Evolutionary conservation across 2,113 vertebrate species (phyloP).

Genomic region (Archocentrus centrarchus): DNA sequence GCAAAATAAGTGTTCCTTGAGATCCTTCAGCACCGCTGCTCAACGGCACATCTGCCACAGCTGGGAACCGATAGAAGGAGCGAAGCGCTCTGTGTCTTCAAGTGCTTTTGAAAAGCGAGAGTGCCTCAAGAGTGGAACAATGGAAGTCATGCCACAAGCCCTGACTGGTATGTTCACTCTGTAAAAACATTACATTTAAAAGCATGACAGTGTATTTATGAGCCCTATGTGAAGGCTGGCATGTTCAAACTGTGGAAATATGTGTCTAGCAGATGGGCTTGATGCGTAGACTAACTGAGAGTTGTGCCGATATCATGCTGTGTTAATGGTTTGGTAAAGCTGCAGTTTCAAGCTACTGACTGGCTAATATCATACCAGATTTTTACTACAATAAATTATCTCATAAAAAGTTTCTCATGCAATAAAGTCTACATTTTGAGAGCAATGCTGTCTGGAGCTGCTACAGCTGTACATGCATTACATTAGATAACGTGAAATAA

Average conservation of each 20-base stretch:
- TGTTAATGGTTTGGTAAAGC: background rate
- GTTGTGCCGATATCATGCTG: slow-evolving; percentile 2
- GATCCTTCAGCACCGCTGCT: slow-evolving; percentile 73
- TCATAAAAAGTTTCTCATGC: background rate
- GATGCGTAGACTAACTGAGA: background rate
- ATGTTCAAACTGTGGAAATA: slow-evolving; percentile 48
- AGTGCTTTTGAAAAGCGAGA: slow-evolving; percentile 48
- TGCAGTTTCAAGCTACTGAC: background rate
- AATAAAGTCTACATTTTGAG: background rate
- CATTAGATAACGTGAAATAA: background rate
- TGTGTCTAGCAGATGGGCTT: slow-evolving; percentile 23
- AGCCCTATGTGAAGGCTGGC: slow-evolving; percentile 8
- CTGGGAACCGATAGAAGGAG: slow-evolving; percentile 52
- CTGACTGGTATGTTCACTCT: slow-evolving; percentile 41
- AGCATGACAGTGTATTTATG: slow-evolving; percentile 12
- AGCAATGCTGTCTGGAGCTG: background rate
- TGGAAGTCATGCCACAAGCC: slow-evolving; percentile 42
- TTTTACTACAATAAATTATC: slow-evolving; percentile 1
- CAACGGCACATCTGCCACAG: slow-evolving; percentile 66
- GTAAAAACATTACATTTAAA: slow-evolving; percentile 35
- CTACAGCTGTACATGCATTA: slow-evolving; percentile 7
- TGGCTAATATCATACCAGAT: background rate
- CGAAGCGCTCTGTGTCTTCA: slow-evolving; percentile 59
- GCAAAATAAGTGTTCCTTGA: slow-evolving; percentile 72
- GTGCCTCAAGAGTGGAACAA: slow-evolving; percentile 33